Evolutionary conservation across 2,113 vertebrate species (phyloP).

Genomic region (Rhinolophus sinicus): DNA sequence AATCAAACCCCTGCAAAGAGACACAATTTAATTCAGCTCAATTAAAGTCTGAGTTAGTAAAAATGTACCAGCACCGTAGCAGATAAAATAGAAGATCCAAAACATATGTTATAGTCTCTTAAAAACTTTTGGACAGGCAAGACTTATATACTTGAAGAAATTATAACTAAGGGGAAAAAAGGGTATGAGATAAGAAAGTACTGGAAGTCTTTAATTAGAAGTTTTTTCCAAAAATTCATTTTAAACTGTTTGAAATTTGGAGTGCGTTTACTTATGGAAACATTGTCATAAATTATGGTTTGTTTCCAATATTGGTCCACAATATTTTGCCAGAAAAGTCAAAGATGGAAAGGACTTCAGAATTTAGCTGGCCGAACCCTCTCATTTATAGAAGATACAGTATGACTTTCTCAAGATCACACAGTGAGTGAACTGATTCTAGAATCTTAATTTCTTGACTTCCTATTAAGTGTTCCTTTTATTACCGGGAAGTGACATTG

Average conservation of each 20-base stretch:
- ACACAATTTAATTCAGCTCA: neutral
- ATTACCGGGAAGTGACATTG: no score
- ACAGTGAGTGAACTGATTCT: neutral
- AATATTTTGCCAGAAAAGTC: constrained; percentile 15
- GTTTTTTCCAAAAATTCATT: neutral
- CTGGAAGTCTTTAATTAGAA: constrained; percentile 7
- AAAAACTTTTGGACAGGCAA: neutral
- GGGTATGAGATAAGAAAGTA: neutral
- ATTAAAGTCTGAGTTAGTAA: neutral
- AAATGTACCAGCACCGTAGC: neutral
- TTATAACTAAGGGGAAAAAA: neutral
- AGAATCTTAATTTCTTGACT: neutral
- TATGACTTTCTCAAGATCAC: neutral
- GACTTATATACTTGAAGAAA: constrained; percentile 32
- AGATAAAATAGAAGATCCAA: neutral
- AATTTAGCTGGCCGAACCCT: neutral
- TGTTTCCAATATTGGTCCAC: neutral
- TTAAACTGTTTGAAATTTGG: constrained; percentile 38
- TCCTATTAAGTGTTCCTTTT: neutral
- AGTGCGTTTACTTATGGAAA: neutral
- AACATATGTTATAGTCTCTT: neutral
- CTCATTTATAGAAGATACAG: neutral
- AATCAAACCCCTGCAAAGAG: neutral
- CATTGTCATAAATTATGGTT: neutral
- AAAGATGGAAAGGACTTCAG: constrained; percentile 20